Conservation (phyloP, 2,113 vertebrate species). For the Azemiops feae region DNA sequence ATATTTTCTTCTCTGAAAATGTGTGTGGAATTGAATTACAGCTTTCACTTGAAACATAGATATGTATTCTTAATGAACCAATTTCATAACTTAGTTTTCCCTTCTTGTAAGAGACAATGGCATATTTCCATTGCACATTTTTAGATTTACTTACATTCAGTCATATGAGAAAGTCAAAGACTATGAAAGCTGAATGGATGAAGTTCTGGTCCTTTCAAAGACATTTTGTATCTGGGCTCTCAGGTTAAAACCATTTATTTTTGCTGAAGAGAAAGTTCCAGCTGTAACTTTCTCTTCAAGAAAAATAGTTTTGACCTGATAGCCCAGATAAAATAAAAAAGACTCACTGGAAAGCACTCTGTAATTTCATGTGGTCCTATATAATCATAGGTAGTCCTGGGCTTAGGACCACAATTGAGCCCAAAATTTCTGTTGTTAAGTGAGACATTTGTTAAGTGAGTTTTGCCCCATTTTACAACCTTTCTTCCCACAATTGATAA, state of each 20-base stretch:
- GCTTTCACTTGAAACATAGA: neutral
- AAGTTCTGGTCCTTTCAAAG: neutral
- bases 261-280: neutral
- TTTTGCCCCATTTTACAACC: neutral
- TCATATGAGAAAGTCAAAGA: neutral
- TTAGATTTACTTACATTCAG: neutral
- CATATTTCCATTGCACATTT: neutral
- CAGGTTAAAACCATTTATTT: neutral
- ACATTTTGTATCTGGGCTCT: neutral
- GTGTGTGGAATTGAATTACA: neutral
- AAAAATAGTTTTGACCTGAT: neutral
- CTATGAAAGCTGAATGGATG: neutral
- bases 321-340: neutral
- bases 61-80: neutral
- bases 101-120: neutral
- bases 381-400: neutral
- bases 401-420: neutral
- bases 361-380: no score
- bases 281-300: neutral
- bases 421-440: neutral
- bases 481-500: no score
- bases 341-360: neutral
- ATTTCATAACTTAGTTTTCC: neutral
- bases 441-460: neutral
- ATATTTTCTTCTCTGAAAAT: neutral